Evolutionary conservation across 2,888 invertebrate genomes (phyloP), one percentile per base, ranked within the genome.

Genomic region (Beris chalybata): DNA sequence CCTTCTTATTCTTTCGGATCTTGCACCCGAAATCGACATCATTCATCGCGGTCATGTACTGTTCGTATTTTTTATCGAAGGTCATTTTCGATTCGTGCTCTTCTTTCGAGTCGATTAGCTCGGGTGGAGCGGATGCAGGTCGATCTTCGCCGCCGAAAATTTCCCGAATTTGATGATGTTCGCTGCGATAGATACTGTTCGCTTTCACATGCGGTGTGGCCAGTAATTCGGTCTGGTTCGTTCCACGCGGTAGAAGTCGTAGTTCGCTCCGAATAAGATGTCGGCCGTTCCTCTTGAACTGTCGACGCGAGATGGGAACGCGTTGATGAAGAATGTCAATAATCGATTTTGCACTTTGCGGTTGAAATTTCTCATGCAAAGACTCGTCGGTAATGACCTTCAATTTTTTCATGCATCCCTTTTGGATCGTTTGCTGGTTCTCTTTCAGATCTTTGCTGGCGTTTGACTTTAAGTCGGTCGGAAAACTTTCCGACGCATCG

Each of bases 71-170:
- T 53, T 79, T 74, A 63, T 76, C 75, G 65, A 78, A 79, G 1
- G 71, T 70, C 0, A 72, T 74, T 56, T 82, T 82, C 1, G 76
- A 77, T 13, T 80, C 79, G 13, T 76, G 77, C 7, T 77, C 73
- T 12, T 77, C 77, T 7, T 57, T 47, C 11, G 61, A 52, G 13
- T 70, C 67, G 11, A 54, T 52, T 30, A 78, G 76, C 67, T 77
- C 76, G 0, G 92, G 92, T 0, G 92, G 92, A 0, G 92, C 92
- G 0, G 92, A 92, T 0, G 92, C 91, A 0, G 93, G 91, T 50
- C 92, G 83, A 74, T 92, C 92, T 69, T 76, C 77, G 4, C 77
- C 79, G 1, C 92, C 92, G 77, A 93, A 92, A 3, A 92, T 91
- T 80, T 92, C 91, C 72, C 90, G 87, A 43, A 61, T 61, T 13